A percentile compares a stretch with the other conserved stretches of the same genome.
Conservation (phyloP, 2,797 vertebrate genomes). For the Apogon talboti region DNA sequence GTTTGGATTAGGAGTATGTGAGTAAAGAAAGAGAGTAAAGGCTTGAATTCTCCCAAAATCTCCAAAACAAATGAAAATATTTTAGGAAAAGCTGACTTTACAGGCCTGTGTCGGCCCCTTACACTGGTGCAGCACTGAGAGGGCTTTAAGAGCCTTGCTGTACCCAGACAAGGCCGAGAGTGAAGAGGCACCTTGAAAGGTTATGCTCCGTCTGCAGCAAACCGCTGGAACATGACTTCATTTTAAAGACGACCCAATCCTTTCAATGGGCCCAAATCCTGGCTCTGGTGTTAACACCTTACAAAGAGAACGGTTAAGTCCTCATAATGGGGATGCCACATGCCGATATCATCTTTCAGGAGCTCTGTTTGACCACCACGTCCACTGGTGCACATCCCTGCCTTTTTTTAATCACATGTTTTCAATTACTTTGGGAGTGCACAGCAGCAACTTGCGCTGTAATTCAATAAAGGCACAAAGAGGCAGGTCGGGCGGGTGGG, state of each 20-base stretch:
- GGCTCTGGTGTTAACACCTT: constrained; percentile 46
- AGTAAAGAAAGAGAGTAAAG: constrained; percentile 6
- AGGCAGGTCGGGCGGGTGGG: constrained; percentile 47
- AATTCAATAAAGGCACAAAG: constrained; percentile 81
- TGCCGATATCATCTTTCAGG: constrained; percentile 73
- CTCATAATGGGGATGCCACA: constrained; percentile 65
- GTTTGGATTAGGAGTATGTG: constrained; percentile 1
- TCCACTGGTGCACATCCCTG: constrained; percentile 61
- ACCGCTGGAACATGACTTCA: constrained; percentile 64
- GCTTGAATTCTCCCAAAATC: not conserved
- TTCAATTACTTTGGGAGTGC: constrained; percentile 72
- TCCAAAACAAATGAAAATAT: constrained; percentile 1
- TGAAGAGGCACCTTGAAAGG: constrained; percentile 48
- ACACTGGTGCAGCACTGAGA: constrained; percentile 2
- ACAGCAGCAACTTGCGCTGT: constrained; percentile 66
- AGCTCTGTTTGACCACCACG: constrained; percentile 51
- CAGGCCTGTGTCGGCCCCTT: constrained; percentile 1
- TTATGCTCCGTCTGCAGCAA: constrained; percentile 49
- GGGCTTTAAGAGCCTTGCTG: constrained; percentile 28
- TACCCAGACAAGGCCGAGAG: constrained; percentile 34
- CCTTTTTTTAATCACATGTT: constrained; percentile 71
- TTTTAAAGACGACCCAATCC: constrained; percentile 40
- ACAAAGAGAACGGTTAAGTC: constrained; percentile 62
- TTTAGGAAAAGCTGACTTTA: constrained; percentile 2
- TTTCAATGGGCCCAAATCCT: constrained; percentile 42